Conservation (phyloP, 1,140 invertebrate species). For the Tetramorium parvispinum region DNA sequence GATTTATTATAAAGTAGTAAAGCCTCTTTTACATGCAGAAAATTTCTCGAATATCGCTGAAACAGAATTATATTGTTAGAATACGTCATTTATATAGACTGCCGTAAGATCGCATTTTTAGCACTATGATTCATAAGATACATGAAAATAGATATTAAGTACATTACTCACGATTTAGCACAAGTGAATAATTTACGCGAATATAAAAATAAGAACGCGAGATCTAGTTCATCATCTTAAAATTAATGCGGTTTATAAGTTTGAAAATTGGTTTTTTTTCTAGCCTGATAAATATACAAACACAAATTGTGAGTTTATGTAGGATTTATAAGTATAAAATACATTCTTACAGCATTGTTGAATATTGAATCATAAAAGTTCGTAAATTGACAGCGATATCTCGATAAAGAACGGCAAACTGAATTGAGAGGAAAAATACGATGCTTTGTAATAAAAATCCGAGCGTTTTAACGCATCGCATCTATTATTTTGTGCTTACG, state of each 20-base stretch:
- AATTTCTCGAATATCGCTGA: conserved; percentile 8
- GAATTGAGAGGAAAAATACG: not conserved
- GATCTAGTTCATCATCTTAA: not conserved
- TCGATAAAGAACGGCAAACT: not conserved
- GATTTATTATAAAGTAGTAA: not conserved
- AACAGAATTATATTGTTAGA: not conserved
- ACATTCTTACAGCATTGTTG: not conserved
- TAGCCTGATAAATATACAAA: not conserved
- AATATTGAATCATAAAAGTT: not conserved
- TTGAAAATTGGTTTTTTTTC: not conserved
- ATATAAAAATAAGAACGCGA: not conserved
- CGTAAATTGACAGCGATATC: not conserved
- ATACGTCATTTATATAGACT: not conserved
- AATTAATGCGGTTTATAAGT: not conserved
- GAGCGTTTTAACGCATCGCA: not conserved
- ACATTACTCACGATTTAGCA: not conserved
- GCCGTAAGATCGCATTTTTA: not conserved
- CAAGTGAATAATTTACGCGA: not conserved
- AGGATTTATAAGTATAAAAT: not conserved
- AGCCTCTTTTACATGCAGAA: not conserved
- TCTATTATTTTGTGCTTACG: conserved; percentile 43
- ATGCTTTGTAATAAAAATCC: conserved; percentile 15
- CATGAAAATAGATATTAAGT: not conserved
- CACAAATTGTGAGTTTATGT: not conserved
- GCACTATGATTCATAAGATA: not conserved